phyloP scores from a whole-genome alignment of 2,113 vertebrate genomes.

The Chunga burmeisteri region DNA sequence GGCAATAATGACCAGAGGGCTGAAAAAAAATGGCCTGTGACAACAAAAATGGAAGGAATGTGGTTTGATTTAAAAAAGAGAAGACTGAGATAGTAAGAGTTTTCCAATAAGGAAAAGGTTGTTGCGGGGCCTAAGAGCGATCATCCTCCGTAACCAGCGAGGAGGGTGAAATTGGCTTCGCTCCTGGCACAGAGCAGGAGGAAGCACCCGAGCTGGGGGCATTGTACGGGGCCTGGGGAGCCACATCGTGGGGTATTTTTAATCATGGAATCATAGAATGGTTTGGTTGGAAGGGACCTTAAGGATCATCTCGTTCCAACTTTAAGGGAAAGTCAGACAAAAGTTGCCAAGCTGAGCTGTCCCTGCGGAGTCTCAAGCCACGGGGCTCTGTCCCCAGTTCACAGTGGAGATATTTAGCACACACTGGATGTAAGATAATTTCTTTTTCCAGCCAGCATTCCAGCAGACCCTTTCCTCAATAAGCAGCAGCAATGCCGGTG shows the following conservation, averaged over 20 bases:
- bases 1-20: not conserved
- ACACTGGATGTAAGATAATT: not conserved
- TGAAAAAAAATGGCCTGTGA: not conserved
- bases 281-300: too few species aligned
- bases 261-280: too few species aligned
- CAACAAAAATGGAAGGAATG: not conserved
- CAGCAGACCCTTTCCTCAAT: not conserved
- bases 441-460: not conserved
- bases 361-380: rapidly evolving
- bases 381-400: not conserved
- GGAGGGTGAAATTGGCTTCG: not conserved
- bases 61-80: not conserved
- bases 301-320: too few species aligned
- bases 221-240: not conserved
- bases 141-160: rapidly evolving
- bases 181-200: not conserved
- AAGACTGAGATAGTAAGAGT: not conserved
- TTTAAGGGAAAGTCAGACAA: not conserved
- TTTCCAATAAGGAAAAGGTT: not conserved
- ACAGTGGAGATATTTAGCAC: not conserved
- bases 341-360: not conserved
- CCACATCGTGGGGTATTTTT: rapidly evolving
- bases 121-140: rapidly evolving
- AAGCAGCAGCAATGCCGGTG: rapidly evolving
- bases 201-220: not conserved